phyloP scores from a whole-genome alignment of 2,113 vertebrate genomes.

The Protomyctophum bolini region DNA sequence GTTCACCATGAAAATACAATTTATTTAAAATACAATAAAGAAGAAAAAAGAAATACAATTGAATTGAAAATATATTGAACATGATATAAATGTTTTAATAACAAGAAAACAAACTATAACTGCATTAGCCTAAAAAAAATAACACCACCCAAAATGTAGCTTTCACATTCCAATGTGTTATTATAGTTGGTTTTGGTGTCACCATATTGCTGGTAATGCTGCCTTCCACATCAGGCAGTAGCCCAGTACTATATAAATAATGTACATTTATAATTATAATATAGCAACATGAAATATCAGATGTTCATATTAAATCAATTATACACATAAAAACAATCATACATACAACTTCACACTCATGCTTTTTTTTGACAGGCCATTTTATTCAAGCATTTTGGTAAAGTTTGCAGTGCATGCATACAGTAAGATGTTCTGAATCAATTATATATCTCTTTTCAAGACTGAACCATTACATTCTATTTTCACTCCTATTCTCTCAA shows the following conservation, averaged over 20 bases:
- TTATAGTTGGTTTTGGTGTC: too few species aligned
- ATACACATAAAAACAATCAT: too few species aligned
- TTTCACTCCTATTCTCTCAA: too few species aligned
- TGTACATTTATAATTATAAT: slow-evolving; percentile 13
- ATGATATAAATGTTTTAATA: background rate
- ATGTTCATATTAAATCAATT: too few species aligned
- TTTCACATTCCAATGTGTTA: too few species aligned
- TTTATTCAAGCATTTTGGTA: background rate
- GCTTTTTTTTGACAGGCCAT: background rate
- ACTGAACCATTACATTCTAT: too few species aligned
- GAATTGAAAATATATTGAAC: background rate
- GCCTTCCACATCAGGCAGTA: slow-evolving; percentile 7
- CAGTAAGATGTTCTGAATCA: background rate
- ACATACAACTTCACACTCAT: too few species aligned
- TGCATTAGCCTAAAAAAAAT: too few species aligned
- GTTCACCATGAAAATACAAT: background rate
- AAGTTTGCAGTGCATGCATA: background rate
- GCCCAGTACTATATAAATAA: slow-evolving; percentile 8
- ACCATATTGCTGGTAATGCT: too few species aligned
- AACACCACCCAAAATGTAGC: too few species aligned
- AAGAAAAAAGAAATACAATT: too few species aligned
- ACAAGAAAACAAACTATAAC: too few species aligned
- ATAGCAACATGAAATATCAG: background rate
- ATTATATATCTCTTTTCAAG: background rate
- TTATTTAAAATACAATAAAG: background rate